Base-by-base conservation (phyloP, 2,113 vertebrate genomes). In the Menidia beryllina region DNA sequence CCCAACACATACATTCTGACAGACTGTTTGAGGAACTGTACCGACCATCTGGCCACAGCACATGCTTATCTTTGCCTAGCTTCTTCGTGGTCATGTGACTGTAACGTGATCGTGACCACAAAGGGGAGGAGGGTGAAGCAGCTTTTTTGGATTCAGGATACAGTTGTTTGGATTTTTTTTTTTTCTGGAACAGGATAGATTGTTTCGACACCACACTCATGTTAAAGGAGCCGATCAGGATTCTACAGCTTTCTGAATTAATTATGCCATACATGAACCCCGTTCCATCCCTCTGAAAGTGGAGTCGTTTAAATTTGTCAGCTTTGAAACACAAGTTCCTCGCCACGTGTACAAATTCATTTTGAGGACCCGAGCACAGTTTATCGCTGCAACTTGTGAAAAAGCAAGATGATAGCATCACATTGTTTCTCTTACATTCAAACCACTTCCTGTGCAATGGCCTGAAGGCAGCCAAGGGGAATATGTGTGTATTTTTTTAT, bases 81-180 rank as follows among this genome's bases (percentile, higher is more conserved):
- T 83, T 74, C 70, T 73, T 90, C 89, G 85, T 88, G 89, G 86
- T 91, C 88, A 89, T 60, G 69, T 89, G 88, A 87, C 75, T 72
- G 27, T 52, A 76, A 70, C 80, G 77, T 86, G 85, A 89, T 69
- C 21, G 41, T 26, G 41, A 20, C n/a, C 10, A 50, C 26, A 63
- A 54, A 61, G 27, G 30, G 48, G 57, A 17, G 43, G 55, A 54
- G 24, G 38, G n/a, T n/a, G 48, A 13, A 73, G 7, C 30, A 17
- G 21, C 34, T 26, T 66, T n/a, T 78, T 68, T 53, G 17, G 63
- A 52, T 72, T 68, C 57, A 79, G 77, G 77, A 89, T 88, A 77
- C 69, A 68, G 57, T 72, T 69, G 63, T 82, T 38, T 81, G 60
- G 69, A 68, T 62, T 79, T 76, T 79, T n/a, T 67, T 30, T 30